These are phyloP conservation scores for Belgica antarctica DNA, from an alignment of 2,888 invertebrate genomes.

Conservation along the genomic window DNA sequence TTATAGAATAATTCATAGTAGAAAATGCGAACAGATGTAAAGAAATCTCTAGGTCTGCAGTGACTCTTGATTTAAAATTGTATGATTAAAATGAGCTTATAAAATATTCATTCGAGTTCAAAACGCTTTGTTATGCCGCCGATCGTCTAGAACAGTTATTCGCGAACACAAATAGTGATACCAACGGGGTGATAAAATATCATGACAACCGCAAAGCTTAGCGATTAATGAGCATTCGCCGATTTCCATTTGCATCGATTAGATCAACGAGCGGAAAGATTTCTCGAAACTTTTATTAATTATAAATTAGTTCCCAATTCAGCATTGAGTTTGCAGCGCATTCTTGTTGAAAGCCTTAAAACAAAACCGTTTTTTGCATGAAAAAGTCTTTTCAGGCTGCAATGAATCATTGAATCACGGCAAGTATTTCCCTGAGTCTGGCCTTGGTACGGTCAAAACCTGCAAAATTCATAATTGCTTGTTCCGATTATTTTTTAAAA, in stretches of 20 bases:
- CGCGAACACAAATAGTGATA: background rate
- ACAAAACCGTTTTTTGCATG: background rate
- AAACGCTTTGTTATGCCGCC: background rate
- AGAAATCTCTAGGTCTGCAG: background rate
- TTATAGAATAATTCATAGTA: background rate
- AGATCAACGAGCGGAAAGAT: background rate
- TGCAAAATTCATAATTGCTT: no score
- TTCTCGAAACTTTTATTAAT: constrained; percentile 1
- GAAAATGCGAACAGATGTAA: background rate
- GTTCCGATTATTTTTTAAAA: no score
- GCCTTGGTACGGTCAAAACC: background rate
- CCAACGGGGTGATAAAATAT: background rate
- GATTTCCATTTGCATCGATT: background rate
- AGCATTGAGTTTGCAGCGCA: constrained; percentile 8
- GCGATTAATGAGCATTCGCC: background rate
- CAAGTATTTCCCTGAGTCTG: constrained; percentile 26
- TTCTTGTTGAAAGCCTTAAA: background rate
- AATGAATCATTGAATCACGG: constrained; percentile 10
- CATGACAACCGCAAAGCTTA: no score
- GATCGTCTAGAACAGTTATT: background rate
- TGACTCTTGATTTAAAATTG: background rate
- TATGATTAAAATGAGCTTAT: no score
- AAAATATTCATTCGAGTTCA: background rate
- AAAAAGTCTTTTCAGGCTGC: background rate
- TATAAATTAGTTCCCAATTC: background rate